These are phyloP conservation scores for Paramisgurnus dabryanus DNA, from an alignment of 2,113 vertebrate species.

Conservation along the genomic window DNA sequence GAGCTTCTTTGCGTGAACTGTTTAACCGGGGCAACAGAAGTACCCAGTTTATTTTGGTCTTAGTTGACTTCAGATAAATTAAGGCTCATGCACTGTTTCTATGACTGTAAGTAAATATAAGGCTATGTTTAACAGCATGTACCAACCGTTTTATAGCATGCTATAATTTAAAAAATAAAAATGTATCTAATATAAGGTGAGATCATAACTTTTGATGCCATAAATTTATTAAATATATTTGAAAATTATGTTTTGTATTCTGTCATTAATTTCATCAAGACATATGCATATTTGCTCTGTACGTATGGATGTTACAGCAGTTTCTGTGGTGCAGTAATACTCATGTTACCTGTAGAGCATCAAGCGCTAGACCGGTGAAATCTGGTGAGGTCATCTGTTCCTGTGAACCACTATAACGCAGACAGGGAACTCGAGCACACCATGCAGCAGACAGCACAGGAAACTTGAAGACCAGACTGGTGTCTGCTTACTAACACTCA, in stretches of 20 bases:
- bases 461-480: slow-evolving; percentile 42
- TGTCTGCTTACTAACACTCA: slow-evolving; percentile 45
- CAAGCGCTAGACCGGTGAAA: slow-evolving; percentile 44
- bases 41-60: slow-evolving; percentile 1
- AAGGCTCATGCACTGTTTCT: not conserved
- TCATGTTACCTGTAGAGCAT: slow-evolving; percentile 35
- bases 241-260: slow-evolving; percentile 14
- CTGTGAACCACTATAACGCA: slow-evolving; percentile 37
- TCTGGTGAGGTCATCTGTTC: slow-evolving; percentile 40
- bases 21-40: slow-evolving; percentile 24
- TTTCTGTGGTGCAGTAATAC: slow-evolving; percentile 30
- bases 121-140: not conserved
- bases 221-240: slow-evolving; percentile 19
- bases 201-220: slow-evolving; percentile 6
- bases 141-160: not conserved
- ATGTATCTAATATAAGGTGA: not conserved
- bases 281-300: not conserved
- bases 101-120: not conserved
- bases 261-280: not conserved
- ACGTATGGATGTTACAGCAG: not conserved
- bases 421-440: slow-evolving; percentile 36
- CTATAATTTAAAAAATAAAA: not conserved
- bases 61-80: not conserved
- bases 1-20: not conserved
- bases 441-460: slow-evolving; percentile 14